These are phyloP conservation scores for Dascillus cervinus DNA, from an alignment of 2,888 invertebrate species.

Conservation along the genomic window DNA sequence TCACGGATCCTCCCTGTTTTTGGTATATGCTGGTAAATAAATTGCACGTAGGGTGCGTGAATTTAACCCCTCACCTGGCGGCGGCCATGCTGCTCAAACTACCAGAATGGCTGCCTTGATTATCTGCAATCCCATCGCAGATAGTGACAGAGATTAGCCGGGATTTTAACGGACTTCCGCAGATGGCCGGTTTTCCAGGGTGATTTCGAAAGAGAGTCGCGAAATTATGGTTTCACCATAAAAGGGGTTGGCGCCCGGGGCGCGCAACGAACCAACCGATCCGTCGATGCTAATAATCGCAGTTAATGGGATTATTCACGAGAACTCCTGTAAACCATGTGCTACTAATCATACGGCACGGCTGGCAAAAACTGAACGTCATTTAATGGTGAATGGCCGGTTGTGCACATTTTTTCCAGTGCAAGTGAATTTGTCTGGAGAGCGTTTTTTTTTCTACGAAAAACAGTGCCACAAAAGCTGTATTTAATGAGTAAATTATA, in stretches of 20 bases:
- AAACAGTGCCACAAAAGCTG: neutral
- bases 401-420: neutral
- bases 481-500: conserved; percentile 21
- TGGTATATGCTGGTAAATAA: conserved; percentile 15
- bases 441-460: conserved; percentile 3
- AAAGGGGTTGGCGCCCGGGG: conserved; percentile 7
- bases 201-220: conserved; percentile 5
- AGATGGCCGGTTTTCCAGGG: conserved; percentile 35
- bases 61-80: conserved; percentile 40
- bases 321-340: conserved; percentile 13
- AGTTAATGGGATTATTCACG: conserved; percentile 4
- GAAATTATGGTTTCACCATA: conserved; percentile 10
- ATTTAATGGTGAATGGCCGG: conserved; percentile 13
- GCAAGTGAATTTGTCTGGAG: no score
- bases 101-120: conserved; percentile 39
- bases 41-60: conserved; percentile 19
- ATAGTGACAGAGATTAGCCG: conserved; percentile 40
- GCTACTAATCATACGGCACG: conserved; percentile 20
- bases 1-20: conserved; percentile 16
- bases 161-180: conserved; percentile 45
- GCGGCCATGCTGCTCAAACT: conserved; percentile 38
- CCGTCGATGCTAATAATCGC: conserved; percentile 2
- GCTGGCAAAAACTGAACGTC: conserved; percentile 17
- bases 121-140: conserved; percentile 23
- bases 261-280: conserved; percentile 8